Evolutionary conservation across 2,797 vertebrate genomes (phyloP).

Genomic region (Tapirus indicus): DNA sequence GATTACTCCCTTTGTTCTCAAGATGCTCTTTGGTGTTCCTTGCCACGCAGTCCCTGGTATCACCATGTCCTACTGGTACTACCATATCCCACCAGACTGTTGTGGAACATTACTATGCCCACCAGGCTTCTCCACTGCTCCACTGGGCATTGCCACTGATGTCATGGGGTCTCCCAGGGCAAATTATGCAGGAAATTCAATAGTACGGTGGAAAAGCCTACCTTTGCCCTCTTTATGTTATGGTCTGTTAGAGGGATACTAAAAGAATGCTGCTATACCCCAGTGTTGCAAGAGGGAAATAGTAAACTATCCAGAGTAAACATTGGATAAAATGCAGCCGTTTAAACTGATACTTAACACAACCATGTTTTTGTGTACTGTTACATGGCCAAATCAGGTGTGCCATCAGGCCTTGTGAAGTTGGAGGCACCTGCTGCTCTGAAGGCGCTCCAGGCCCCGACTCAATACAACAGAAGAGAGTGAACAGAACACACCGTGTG

Average conservation of each 20-base stretch:
- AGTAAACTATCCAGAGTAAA: too few species aligned
- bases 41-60: accelerated
- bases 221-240: neutral
- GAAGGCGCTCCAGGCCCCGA: neutral
- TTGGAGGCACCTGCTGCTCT: neutral
- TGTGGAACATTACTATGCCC: neutral
- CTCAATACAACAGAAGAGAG: neutral
- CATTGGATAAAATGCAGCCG: neutral
- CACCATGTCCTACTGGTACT: too few species aligned
- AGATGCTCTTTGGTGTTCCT: neutral
- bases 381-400: neutral
- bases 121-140: neutral
- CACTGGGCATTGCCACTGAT: neutral
- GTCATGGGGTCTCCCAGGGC: neutral
- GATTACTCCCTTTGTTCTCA: neutral
- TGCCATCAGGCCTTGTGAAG: neutral
- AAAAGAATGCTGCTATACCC: neutral
- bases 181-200: neutral
- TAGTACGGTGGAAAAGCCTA: neutral
- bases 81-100: neutral
- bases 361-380: neutral
- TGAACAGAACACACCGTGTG: neutral
- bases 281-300: neutral
- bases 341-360: neutral
- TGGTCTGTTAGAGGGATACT: neutral